These are phyloP conservation scores for Liasis olivaceus DNA, from an alignment of 2,797 vertebrate genomes.

Conservation along the genomic window DNA sequence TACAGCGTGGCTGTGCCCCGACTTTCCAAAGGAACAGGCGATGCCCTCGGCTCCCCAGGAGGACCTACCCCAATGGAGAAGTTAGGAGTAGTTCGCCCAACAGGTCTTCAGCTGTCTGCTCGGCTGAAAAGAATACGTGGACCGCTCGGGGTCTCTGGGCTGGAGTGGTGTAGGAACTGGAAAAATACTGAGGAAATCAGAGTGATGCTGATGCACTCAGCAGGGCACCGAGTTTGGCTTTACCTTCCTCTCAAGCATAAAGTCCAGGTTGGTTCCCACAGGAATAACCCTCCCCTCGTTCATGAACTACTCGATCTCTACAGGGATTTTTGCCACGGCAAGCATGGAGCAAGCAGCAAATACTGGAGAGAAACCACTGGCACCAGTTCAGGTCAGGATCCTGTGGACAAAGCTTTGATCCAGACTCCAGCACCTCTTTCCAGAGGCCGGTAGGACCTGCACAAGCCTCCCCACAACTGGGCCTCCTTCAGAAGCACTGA, in stretches of 20 bases:
- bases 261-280: neutral
- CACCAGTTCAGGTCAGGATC: too few relatives aligned
- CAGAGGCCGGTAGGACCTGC: too few relatives aligned
- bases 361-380: neutral
- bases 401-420: too few relatives aligned
- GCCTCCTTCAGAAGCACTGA: too few relatives aligned
- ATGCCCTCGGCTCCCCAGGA: neutral
- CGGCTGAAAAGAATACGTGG: neutral
- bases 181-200: too few relatives aligned
- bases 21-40: neutral
- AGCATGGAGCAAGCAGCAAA: too few relatives aligned
- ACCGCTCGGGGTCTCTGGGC: too few relatives aligned
- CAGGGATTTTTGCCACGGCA: too few relatives aligned
- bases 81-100: neutral
- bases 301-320: neutral
- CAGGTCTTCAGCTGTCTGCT: neutral
- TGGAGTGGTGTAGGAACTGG: too few relatives aligned
- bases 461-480: too few relatives aligned
- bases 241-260: neutral
- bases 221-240: neutral
- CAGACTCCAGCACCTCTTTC: neutral
- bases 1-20: too few relatives aligned
- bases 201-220: too few relatives aligned
- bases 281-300: neutral
- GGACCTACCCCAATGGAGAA: neutral